Conservation (phyloP, 2,797 vertebrate genomes). For the Graptemys geographica region DNA sequence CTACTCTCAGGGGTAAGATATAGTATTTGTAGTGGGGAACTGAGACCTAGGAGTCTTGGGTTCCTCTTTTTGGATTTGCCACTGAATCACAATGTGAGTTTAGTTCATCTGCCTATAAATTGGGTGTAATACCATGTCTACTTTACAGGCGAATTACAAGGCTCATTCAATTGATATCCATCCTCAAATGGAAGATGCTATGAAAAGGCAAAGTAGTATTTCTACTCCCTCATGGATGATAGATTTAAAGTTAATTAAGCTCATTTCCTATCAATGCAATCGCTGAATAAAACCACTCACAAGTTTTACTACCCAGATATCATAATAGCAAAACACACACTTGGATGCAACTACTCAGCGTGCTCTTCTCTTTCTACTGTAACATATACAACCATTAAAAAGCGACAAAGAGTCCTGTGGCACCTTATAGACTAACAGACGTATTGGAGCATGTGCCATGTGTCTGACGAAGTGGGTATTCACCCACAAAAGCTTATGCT, state of each 20-base stretch:
- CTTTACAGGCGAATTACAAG: background rate
- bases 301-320: background rate
- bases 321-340: background rate
- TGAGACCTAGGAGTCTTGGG: background rate
- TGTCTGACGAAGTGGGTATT: no score
- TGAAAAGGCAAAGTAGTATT: background rate
- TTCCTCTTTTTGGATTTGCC: background rate
- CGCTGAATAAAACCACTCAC: background rate
- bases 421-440: no score
- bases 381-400: background rate
- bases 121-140: background rate
- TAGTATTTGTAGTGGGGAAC: background rate
- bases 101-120: background rate
- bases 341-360: background rate
- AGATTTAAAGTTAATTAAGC: background rate
- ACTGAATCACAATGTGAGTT: background rate
- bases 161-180: background rate
- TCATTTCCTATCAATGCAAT: background rate
- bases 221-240: background rate
- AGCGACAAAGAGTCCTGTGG: no score
- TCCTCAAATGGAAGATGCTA: background rate
- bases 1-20: background rate
- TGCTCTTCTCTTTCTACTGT: background rate
- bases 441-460: no score
- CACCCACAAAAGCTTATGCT: no score